A percentile compares a stretch with the other conserved stretches of the same genome.
Evolutionary conservation across 2,888 invertebrate genomes (phyloP).

Genomic region (Nymphalis c-album): DNA sequence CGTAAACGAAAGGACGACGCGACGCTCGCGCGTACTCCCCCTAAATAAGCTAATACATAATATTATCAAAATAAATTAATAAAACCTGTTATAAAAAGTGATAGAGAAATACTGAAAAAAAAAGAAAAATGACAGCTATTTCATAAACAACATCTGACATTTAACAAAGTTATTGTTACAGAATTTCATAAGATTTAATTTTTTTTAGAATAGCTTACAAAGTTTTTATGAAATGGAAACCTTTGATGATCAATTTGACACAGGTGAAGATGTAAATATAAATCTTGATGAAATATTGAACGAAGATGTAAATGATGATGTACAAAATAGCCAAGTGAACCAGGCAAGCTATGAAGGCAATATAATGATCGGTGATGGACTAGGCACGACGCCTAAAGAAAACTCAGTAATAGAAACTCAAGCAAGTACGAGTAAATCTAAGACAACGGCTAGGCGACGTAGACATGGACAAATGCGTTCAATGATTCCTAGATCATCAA

Average conservation of each 20-base stretch:
- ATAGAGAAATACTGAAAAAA: too few relatives aligned
- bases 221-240: slow-evolving; percentile 19
- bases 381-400: not conserved
- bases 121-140: too few relatives aligned
- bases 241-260: slow-evolving; percentile 1
- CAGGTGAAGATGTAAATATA: not conserved
- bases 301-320: not conserved
- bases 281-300: not conserved
- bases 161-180: too few relatives aligned
- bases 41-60: too few relatives aligned
- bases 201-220: not conserved
- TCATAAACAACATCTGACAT: too few relatives aligned
- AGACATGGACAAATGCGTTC: slow-evolving; percentile 37
- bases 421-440: slow-evolving; percentile 29
- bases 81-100: too few relatives aligned
- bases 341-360: not conserved
- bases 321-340: slow-evolving; percentile 2
- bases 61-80: too few relatives aligned
- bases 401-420: slow-evolving; percentile 11
- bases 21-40: too few relatives aligned
- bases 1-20: too few relatives aligned
- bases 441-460: slow-evolving; percentile 8
- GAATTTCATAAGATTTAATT: not conserved
- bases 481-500: slow-evolving; percentile 46
- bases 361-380: slow-evolving; percentile 5